Percentiles rank a stretch among this genome's conserved stretches.
Evolutionary conservation across 2,113 vertebrate species (phyloP).

Genomic region (Ellobius talpinus): DNA sequence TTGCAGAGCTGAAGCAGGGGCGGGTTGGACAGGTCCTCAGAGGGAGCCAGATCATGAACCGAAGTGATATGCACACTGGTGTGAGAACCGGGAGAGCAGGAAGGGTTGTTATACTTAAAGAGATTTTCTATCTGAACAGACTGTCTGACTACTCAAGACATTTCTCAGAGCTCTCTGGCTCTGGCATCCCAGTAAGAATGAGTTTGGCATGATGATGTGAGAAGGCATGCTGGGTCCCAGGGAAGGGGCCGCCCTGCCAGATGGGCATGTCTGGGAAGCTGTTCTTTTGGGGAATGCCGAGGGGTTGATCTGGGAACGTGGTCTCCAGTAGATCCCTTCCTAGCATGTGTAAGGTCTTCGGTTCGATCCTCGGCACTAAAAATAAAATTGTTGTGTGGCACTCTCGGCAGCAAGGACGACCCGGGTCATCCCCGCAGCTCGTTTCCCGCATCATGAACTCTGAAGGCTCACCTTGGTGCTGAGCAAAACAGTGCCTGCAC

Average conservation of each 20-base stretch:
- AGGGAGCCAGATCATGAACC: conserved; percentile 69
- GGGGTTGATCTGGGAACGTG: neutral
- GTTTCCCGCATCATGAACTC: neutral
- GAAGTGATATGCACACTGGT: conserved; percentile 64
- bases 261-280: accelerated
- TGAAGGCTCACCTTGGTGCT: neutral
- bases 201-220: conserved; percentile 57
- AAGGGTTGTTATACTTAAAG: conserved; percentile 76
- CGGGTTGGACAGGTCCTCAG: conserved; percentile 21
- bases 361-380: neutral
- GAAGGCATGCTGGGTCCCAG: conserved; percentile 33
- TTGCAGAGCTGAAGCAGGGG: conserved; percentile 13
- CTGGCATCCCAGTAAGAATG: conserved; percentile 74
- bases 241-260: accelerated
- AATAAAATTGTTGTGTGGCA: accelerated
- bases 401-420: accelerated
- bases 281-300: too few species aligned
- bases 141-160: conserved; percentile 60
- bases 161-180: conserved; percentile 78
- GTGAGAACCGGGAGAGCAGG: conserved; percentile 75
- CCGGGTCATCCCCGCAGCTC: neutral
- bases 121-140: conserved; percentile 69
- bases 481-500: accelerated
- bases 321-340: too few species aligned
- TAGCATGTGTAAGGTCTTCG: neutral